Evolutionary conservation across 2,888 invertebrate species (phyloP).

Genomic region (Polyommatus iphigenia): DNA sequence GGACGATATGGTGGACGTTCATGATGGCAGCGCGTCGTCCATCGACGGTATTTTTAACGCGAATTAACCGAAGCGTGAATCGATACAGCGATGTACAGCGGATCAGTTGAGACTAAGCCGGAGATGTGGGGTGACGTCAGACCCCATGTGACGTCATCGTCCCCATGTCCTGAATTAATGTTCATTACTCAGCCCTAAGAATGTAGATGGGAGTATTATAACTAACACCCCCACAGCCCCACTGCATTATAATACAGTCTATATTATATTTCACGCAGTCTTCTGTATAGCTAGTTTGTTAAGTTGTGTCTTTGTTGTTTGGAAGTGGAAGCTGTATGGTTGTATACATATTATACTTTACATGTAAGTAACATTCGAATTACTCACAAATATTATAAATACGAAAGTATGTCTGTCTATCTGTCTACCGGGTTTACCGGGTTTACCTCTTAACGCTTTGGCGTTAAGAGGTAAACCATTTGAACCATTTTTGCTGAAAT

Average conservation of each 20-base stretch:
- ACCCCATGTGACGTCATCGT: slow-evolving; percentile 68
- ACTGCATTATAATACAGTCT: neutral
- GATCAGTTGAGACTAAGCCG: slow-evolving; percentile 56
- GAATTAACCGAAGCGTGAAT: slow-evolving; percentile 35
- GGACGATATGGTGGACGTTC: slow-evolving; percentile 65
- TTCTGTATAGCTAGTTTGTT: neutral
- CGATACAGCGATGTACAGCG: slow-evolving; percentile 52
- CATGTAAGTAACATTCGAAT: neutral
- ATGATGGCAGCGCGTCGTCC: slow-evolving; percentile 43
- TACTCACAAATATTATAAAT: no score
- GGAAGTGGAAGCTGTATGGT: neutral
- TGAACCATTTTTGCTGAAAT: no score
- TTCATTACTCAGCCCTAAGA: slow-evolving; percentile 15
- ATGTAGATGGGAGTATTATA: slow-evolving; percentile 18
- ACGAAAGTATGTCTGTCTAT: no score
- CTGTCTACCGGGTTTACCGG: no score
- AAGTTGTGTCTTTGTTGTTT: neutral
- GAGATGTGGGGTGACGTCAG: slow-evolving; percentile 68
- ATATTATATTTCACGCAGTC: neutral
- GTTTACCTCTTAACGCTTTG: no score
- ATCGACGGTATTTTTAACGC: slow-evolving; percentile 1
- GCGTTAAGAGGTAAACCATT: no score
- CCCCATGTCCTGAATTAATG: slow-evolving; percentile 53
- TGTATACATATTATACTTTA: neutral
- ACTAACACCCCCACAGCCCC: slow-evolving; percentile 1